Percentiles rank a stretch among this genome's conserved stretches.
Conservation (phyloP, 2,888 invertebrate species). For the Griposia aprilina region DNA sequence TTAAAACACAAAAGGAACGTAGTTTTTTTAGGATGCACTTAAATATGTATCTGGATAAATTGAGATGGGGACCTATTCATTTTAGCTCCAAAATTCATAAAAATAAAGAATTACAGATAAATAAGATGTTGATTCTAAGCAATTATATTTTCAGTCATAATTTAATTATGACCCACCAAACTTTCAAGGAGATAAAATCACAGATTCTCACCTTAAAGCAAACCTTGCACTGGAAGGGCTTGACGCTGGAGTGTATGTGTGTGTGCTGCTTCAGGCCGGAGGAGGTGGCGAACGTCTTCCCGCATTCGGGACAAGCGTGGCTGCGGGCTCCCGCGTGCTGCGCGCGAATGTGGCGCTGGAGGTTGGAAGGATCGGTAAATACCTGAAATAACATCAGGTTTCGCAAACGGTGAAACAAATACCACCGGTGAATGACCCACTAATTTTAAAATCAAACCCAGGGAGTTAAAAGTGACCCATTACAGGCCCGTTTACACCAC, state of each 20-base stretch:
- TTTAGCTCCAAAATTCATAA: constrained; percentile 5
- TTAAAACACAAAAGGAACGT: neutral
- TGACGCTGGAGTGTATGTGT: constrained; percentile 99
- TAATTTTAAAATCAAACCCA: constrained; percentile 58
- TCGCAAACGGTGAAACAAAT: constrained; percentile 80
- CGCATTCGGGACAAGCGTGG: constrained; percentile 99
- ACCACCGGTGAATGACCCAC: constrained; percentile 64
- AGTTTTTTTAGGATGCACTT: too few species aligned
- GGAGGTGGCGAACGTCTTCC: constrained; percentile 99
- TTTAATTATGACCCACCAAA: neutral
- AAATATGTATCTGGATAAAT: neutral
- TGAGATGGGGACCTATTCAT: constrained; percentile 6
- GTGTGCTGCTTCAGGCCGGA: constrained; percentile 99
- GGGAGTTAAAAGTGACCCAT: constrained; percentile 49
- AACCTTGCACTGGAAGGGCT: constrained; percentile 99
- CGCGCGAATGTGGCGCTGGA: constrained; percentile 98
- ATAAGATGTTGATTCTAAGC: neutral
- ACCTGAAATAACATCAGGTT: constrained; percentile 93
- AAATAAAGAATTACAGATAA: neutral
- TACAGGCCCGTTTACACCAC: constrained; percentile 18
- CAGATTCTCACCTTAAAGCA: constrained; percentile 95
- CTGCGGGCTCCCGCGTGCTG: constrained; percentile 98
- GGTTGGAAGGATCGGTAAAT: constrained; percentile 98
- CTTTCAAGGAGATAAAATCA: constrained; percentile 5
- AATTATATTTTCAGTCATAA: neutral